Evolutionary conservation across 2,888 invertebrate species (phyloP).

Genomic region (Polydesmus complanatus): DNA sequence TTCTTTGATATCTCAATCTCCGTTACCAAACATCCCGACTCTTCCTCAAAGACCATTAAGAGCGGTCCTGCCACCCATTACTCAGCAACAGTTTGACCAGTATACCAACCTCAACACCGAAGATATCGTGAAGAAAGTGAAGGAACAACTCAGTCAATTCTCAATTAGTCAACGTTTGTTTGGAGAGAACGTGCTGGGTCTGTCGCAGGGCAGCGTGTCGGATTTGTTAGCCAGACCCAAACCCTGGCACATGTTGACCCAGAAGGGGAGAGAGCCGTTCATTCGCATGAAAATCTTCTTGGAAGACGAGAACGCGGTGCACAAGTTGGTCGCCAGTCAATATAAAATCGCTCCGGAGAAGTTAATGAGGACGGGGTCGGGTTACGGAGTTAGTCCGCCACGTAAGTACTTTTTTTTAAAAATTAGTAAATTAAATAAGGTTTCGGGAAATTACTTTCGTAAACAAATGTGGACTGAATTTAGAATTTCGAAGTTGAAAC

Average conservation of each 20-base stretch:
- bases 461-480: neutral
- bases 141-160: slow-evolving; percentile 86
- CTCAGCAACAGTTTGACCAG: slow-evolving; percentile 96
- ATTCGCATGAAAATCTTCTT: slow-evolving; percentile 97
- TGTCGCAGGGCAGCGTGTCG: slow-evolving; percentile 94
- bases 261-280: slow-evolving; percentile 91
- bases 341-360: slow-evolving; percentile 97
- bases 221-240: slow-evolving; percentile 94
- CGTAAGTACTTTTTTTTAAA: neutral
- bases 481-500: neutral
- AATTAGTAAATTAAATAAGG: neutral
- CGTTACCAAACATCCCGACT: slow-evolving; percentile 71
- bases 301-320: slow-evolving; percentile 88
- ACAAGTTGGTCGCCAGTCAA: slow-evolving; percentile 88
- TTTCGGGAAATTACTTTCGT: neutral
- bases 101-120: slow-evolving; percentile 97
- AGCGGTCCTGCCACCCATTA: slow-evolving; percentile 92
- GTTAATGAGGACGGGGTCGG: slow-evolving; percentile 63
- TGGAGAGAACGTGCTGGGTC: slow-evolving; percentile 92
- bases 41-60: slow-evolving; percentile 78
- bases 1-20: slow-evolving; percentile 61
- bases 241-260: slow-evolving; percentile 98
- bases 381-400: slow-evolving; percentile 18
- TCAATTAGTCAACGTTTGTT: slow-evolving; percentile 95
- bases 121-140: slow-evolving; percentile 86